Conservation (phyloP, 2,113 vertebrate genomes). For the Platanista minor region DNA sequence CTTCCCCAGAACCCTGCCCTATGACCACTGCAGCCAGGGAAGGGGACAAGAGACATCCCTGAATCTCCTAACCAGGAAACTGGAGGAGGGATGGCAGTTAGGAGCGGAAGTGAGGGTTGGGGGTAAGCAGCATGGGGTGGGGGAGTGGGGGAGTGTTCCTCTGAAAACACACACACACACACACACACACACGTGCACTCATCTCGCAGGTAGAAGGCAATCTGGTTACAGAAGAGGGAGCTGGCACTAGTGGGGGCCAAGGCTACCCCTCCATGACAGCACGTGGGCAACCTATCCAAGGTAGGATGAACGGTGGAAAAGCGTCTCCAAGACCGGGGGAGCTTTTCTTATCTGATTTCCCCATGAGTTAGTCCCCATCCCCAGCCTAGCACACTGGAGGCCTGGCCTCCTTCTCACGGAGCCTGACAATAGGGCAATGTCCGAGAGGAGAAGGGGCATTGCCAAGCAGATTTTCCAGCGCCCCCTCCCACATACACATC, state of each 20-base stretch:
- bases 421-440: conserved; percentile 42
- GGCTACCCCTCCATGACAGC: neutral
- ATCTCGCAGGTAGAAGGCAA: neutral
- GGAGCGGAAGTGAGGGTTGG: neutral
- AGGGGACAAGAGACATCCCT: neutral
- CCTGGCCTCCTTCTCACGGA: neutral
- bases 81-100: neutral
- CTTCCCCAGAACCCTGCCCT: neutral
- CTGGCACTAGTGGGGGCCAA: neutral
- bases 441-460: conserved; percentile 7
- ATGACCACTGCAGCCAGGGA: neutral
- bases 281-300: neutral
- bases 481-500: conserved; percentile 57
- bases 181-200: neutral
- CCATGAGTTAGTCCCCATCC: neutral
- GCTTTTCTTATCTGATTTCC: neutral
- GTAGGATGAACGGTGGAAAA: neutral
- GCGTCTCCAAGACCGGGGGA: neutral
- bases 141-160: neutral
- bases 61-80: neutral
- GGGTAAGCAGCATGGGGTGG: neutral
- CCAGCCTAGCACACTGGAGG: neutral
- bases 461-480: conserved; percentile 2
- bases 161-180: neutral
- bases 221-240: neutral